phyloP scores from a whole-genome alignment of 2,113 vertebrate genomes.

The Tetrax tetrax region DNA sequence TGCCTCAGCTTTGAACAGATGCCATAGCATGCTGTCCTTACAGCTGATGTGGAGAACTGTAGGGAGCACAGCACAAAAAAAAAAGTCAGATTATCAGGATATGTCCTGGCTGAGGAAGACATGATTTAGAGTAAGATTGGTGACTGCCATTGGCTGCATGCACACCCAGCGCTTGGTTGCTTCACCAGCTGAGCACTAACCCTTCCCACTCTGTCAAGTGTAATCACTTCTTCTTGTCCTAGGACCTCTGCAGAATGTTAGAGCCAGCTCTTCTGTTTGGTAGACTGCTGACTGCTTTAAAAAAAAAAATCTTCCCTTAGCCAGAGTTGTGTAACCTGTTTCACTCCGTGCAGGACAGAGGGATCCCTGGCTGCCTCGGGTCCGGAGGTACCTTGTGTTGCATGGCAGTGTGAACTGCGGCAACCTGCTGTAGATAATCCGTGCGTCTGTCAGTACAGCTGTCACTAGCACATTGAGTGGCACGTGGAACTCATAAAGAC shows the following conservation, averaged over 20 bases:
- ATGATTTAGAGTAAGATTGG: too few relatives aligned
- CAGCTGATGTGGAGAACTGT: background rate
- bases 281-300: background rate
- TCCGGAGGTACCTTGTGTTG: background rate
- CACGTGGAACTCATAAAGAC: slow-evolving; percentile 19
- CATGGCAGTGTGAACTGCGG: fast-evolving
- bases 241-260: background rate
- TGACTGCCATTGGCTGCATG: fast-evolving
- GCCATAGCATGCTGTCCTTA: background rate
- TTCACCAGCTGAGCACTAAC: background rate
- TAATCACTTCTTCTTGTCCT: background rate
- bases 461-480: background rate
- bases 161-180: background rate
- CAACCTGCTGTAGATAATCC: background rate
- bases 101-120: background rate
- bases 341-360: fast-evolving
- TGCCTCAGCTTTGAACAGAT: background rate
- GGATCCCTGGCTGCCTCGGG: fast-evolving
- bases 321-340: background rate
- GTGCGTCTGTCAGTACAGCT: background rate
- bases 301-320: background rate
- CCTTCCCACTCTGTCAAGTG: fast-evolving
- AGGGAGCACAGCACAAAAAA: background rate
- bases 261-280: background rate
- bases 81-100: background rate